Percentiles rank a stretch among this genome's conserved stretches.
phyloP scores from a whole-genome alignment of 1,140 invertebrate genomes.

The Drosophila orosa region DNA sequence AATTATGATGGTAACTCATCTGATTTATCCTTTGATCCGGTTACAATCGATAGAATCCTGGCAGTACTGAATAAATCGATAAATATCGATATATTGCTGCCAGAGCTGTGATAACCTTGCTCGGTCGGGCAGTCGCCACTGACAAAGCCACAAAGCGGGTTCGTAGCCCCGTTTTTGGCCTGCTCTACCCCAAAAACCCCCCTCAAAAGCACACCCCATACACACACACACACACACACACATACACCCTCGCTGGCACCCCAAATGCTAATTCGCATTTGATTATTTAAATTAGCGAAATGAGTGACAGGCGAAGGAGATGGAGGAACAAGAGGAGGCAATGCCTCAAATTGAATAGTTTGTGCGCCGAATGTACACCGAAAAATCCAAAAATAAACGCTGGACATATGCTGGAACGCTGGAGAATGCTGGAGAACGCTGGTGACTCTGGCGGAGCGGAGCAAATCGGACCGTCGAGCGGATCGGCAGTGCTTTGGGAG shows the following conservation, averaged over 20 bases:
- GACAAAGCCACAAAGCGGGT: constrained; percentile 20
- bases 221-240: background rate
- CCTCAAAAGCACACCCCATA: background rate
- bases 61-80: too few relatives aligned
- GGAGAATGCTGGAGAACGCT: background rate
- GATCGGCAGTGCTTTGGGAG: constrained; percentile 39
- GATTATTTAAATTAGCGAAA: constrained; percentile 77
- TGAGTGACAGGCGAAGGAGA: constrained; percentile 72
- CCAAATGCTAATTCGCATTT: constrained; percentile 66
- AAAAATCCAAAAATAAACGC: constrained; percentile 57
- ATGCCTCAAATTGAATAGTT: constrained; percentile 73
- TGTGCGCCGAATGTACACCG: constrained; percentile 57
- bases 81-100: background rate
- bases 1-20: too few relatives aligned
- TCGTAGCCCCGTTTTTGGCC: constrained; percentile 21
- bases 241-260: constrained; percentile 10
- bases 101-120: constrained; percentile 8
- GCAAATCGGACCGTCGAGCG: constrained; percentile 19
- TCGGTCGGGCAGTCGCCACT: constrained; percentile 15
- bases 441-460: constrained; percentile 5
- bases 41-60: too few relatives aligned
- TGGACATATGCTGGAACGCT: background rate
- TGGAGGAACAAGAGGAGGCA: constrained; percentile 11
- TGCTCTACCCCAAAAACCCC: background rate
- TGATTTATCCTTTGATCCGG: too few relatives aligned